Conservation (phyloP, 2,888 invertebrate species). For the Gastracanthus pulcherrimus region DNA sequence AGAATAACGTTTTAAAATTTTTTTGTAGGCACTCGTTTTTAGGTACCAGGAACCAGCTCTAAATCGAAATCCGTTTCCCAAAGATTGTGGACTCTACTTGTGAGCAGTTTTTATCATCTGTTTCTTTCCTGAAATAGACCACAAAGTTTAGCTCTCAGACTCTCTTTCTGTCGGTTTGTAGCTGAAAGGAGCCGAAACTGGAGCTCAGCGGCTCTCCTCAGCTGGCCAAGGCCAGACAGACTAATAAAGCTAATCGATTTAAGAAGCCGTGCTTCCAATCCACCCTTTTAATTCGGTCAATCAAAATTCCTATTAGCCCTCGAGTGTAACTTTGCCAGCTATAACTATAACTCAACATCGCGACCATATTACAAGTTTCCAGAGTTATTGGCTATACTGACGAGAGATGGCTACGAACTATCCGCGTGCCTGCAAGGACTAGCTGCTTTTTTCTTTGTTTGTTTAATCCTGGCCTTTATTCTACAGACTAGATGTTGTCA, state of each 20-base stretch:
- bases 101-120: no score
- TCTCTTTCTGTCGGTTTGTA: neutral
- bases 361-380: slow-evolving; percentile 73
- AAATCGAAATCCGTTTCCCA: no score
- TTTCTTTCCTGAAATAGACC: no score
- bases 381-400: slow-evolving; percentile 70
- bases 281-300: slow-evolving; percentile 77
- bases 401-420: slow-evolving; percentile 67
- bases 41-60: no score
- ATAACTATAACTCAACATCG: slow-evolving; percentile 64
- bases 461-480: neutral
- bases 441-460: slow-evolving; percentile 41
- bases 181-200: neutral
- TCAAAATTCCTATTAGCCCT: slow-evolving; percentile 76
- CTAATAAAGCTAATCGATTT: slow-evolving; percentile 60
- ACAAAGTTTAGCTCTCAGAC: no score
- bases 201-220: neutral
- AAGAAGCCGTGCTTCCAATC: slow-evolving; percentile 74
- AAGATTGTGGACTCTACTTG: no score
- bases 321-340: slow-evolving; percentile 74
- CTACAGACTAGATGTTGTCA: no score
- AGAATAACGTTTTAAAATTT: no score
- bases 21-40: no score
- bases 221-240: slow-evolving; percentile 22
- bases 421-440: neutral